Percentiles rank a stretch among this genome's conserved stretches.
phyloP scores from a whole-genome alignment of 2,797 vertebrate species.

The Danio tinwini region DNA sequence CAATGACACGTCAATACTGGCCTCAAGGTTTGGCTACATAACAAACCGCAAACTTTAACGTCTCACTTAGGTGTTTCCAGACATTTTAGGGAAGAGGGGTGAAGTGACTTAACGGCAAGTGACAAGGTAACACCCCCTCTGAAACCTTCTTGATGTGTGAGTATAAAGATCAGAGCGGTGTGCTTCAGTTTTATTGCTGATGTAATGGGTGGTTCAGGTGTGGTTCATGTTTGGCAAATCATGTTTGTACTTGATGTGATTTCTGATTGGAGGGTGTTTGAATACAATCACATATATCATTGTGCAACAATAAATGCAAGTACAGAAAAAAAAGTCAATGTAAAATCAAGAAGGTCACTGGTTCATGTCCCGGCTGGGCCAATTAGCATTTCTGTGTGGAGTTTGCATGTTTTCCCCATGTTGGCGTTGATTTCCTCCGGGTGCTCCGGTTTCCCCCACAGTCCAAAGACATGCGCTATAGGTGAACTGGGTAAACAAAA shows the following conservation, averaged over 20 bases:
- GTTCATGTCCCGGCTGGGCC: too few species aligned
- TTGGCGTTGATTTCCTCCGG: too few species aligned
- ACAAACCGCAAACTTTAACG: constrained; percentile 64
- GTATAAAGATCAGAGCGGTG: not conserved
- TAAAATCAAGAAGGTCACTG: too few species aligned
- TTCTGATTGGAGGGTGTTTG: not conserved
- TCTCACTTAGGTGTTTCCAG: constrained; percentile 73
- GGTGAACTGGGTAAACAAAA: too few species aligned
- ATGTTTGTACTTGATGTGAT: not conserved
- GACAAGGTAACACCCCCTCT: constrained; percentile 47
- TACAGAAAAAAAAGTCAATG: too few species aligned
- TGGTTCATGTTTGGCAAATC: not conserved
- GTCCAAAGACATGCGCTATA: too few species aligned
- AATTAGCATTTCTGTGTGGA: too few species aligned
- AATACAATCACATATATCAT: not conserved
- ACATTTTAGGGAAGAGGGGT: constrained; percentile 57
- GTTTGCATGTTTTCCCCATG: too few species aligned
- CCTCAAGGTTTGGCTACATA: constrained; percentile 75
- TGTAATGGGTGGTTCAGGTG: not conserved
- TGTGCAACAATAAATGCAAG: too few species aligned
- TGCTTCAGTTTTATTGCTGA: not conserved
- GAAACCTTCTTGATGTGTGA: not conserved
- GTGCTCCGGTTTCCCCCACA: too few species aligned
- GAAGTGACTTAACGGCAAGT: constrained; percentile 58
- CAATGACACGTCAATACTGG: constrained; percentile 69